Base-by-base conservation (phyloP, 2,797 vertebrate genomes). In the Phataginus tricuspis region DNA sequence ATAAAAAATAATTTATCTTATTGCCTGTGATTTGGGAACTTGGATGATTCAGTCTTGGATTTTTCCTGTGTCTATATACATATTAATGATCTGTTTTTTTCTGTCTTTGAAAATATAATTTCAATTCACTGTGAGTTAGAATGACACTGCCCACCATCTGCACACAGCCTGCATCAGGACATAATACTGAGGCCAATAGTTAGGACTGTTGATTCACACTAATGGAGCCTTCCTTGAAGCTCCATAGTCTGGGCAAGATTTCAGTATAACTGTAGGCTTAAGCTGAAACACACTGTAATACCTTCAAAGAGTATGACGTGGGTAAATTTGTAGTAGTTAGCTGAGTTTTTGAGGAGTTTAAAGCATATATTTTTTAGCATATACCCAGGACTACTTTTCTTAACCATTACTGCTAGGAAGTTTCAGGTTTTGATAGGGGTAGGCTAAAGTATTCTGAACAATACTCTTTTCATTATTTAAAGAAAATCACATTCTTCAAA, bases 91-190 rank as follows among this genome's bases (percentile, higher is more conserved):
- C 29, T 92, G 4, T 0, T n/a, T 90, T 93, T 88, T 75, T 18
- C 66, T 21, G 23, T 83, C 37, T 95, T 94, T 89, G 64, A 86
- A 97, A 96, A 84, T 68, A 83, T 3, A 25, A 63, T 79, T 92
- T 93, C 69, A 90, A 0, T 88, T 96, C n/a, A 51, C 27, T 61
- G 0, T 57, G 25, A 77, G 9, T 86, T 85, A 94, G 90, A 86
- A 82, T 86, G 68, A 12, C 31, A 72, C 23, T 86, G 19, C n/a
- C 37, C 11, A 42, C 23, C 29, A 18, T 69, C 21, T 69, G 37
- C 31, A 59, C 34, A 49, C 37, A 25, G 14, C 19, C n/a, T 92
- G 45, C 9, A 11, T 49, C 6, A 83, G 39, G 23, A n/a, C 39
- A 37, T 34, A 21, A 77, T 68, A 18, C 39, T 72, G 61, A 77